Evolutionary conservation across 1,140 invertebrate species (phyloP).

Genomic region (Mesaphorura yosii): DNA sequence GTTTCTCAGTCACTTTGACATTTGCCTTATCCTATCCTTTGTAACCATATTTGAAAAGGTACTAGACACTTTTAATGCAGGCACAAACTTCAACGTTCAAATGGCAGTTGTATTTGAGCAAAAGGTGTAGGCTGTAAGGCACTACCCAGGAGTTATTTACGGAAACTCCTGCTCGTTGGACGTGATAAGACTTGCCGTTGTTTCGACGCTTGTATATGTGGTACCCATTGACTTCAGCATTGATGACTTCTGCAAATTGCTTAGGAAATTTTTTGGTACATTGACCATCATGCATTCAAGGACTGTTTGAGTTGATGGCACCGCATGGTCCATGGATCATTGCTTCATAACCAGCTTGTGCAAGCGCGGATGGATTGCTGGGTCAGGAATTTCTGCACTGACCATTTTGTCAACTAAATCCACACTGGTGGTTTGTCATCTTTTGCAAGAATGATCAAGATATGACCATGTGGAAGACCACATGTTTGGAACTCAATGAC

Average conservation of each 20-base stretch:
- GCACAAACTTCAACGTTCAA: conserved; percentile 43
- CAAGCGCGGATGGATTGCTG: conserved; percentile 21
- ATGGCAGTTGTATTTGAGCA: conserved; percentile 40
- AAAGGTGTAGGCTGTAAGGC: conserved; percentile 42
- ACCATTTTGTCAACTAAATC: conserved; percentile 30
- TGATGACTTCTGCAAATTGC: conserved; percentile 26
- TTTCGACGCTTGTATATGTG: conserved; percentile 32
- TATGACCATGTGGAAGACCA: conserved; percentile 37
- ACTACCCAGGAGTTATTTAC: conserved; percentile 42
- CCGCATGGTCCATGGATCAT: conserved; percentile 25
- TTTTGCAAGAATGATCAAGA: conserved; percentile 28
- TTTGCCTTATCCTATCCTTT: conserved; percentile 28
- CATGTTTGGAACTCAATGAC: conserved; percentile 36
- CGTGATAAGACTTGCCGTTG: not conserved
- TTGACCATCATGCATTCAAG: conserved; percentile 33
- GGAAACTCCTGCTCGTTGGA: not conserved
- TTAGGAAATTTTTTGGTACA: conserved; percentile 33
- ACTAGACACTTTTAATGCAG: conserved; percentile 43
- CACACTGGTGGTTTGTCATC: conserved; percentile 15
- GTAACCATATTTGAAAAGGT: conserved; percentile 35
- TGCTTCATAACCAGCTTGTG: conserved; percentile 6
- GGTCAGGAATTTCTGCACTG: conserved; percentile 28
- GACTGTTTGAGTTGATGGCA: conserved; percentile 16
- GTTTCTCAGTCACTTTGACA: conserved; percentile 3
- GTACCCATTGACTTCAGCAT: conserved; percentile 34